A percentile compares a stretch with the other conserved stretches of the same genome.
These are phyloP conservation scores for Hemibagrus guttatus DNA, from an alignment of 2,797 vertebrate genomes.

Conservation along the genomic window DNA sequence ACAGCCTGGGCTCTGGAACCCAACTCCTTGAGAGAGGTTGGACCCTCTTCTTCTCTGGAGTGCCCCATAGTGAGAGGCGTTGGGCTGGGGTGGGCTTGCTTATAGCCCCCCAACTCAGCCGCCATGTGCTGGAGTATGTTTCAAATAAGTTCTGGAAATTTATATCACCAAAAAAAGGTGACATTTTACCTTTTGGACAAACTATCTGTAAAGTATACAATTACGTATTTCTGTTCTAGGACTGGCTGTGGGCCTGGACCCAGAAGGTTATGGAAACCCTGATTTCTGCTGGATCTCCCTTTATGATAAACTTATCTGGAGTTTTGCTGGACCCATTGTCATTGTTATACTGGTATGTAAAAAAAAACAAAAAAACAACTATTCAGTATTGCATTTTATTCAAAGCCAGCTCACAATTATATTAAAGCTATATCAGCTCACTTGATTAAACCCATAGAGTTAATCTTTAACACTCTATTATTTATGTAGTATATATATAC, in stretches of 20 bases:
- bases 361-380: background rate
- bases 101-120: too few species aligned
- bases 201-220: background rate
- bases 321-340: slow-evolving; percentile 93
- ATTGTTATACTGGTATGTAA: slow-evolving; percentile 90
- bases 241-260: slow-evolving; percentile 92
- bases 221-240: slow-evolving; percentile 70
- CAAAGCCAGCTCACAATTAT: background rate
- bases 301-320: slow-evolving; percentile 97
- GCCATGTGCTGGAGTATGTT: too few species aligned
- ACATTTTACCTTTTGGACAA: background rate
- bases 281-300: slow-evolving; percentile 99
- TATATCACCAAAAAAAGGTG: background rate
- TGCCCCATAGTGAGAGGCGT: too few species aligned
- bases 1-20: too few species aligned
- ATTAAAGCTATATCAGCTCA: too few species aligned
- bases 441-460: slow-evolving; percentile 6
- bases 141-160: background rate
- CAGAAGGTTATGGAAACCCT: slow-evolving; percentile 95
- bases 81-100: too few species aligned
- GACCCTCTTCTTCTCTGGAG: too few species aligned
- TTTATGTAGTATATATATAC: background rate
- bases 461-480: background rate
- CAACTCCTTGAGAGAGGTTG: too few species aligned
- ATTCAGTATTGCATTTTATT: background rate